Evolutionary conservation across 2,888 invertebrate genomes (phyloP), one percentile per base, ranked within the genome.

Genomic region (Ophion costatus): DNA sequence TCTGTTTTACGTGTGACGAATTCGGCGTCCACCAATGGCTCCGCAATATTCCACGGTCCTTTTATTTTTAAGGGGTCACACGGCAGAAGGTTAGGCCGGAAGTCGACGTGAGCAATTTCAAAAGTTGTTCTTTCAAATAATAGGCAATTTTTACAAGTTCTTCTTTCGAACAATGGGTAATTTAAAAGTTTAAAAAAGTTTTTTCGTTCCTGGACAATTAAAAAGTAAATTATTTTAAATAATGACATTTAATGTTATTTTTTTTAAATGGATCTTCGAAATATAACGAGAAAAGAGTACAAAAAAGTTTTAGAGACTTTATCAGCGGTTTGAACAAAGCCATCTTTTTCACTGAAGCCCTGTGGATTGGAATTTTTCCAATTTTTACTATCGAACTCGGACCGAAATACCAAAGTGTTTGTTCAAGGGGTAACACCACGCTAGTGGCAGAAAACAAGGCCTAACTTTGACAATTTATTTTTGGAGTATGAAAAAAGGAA

Each of bases 1-100:
- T 82, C 84, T 67, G 51, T 71, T 71, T 51, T 75, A 78, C 75
- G 64, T 69, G 63, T 63, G 29, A 51, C 20, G 11, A 10, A 75
- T 75, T 22, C 81, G 61, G 51, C 66, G 66, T 67, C 57, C 29
- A 63, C 1, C n/a, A 14, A 59, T 61, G 24, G 64, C 45, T 56
- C 24, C 11, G 33, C 11, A 10, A 56, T 74, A 14, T 70, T 45
- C 24, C 69, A 56, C 51, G 14, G 51, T 51, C 1, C 38, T 17
- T 17, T 17, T 51, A 4, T 51, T 51, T 0, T 17, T 17, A 17
- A 51, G 17, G 51, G 14, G 17, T 0, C 51, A 14, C 51, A 5
- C 51, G 51, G 14, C 51, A 5, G 17, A 51, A 51, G 4, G 51
- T 51, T 17, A 51, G 51, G 14, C 51, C 17, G 14, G 0, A 51